Evolutionary conservation across 2,888 invertebrate species (phyloP).

Genomic region (Synanthedon vespiformis): DNA sequence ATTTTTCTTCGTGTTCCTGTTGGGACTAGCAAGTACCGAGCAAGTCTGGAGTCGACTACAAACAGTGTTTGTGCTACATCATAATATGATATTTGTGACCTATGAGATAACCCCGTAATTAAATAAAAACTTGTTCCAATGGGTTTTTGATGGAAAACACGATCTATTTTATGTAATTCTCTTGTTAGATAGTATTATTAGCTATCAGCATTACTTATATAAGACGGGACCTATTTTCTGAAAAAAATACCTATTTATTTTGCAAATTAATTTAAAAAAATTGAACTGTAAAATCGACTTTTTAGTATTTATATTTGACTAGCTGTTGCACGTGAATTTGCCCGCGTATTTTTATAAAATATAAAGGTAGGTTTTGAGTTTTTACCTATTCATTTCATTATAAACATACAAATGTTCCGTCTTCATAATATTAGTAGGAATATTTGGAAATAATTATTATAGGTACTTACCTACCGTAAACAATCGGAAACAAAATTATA

Average conservation of each 20-base stretch:
- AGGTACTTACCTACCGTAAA: no score
- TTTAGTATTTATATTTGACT: no score
- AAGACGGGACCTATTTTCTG: background rate
- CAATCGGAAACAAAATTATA: no score
- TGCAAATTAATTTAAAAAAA: background rate
- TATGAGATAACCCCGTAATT: background rate
- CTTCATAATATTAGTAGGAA: no score
- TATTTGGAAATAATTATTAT: no score
- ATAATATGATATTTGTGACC: background rate
- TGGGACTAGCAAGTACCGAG: constrained; percentile 26
- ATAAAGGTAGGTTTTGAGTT: no score
- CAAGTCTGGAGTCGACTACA: background rate
- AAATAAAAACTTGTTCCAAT: background rate
- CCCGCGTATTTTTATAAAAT: no score
- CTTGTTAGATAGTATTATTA: background rate
- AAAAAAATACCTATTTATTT: background rate
- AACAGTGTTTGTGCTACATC: background rate
- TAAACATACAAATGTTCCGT: no score
- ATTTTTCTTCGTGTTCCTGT: constrained; percentile 26
- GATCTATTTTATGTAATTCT: background rate
- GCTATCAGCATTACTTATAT: background rate
- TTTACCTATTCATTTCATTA: no score
- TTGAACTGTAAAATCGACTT: no score
- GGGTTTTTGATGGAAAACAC: background rate
- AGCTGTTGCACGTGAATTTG: no score